Percentiles rank a stretch among this genome's conserved stretches.
Conservation (phyloP, 2,797 vertebrate species). For the Scomberomorus guttatus region DNA sequence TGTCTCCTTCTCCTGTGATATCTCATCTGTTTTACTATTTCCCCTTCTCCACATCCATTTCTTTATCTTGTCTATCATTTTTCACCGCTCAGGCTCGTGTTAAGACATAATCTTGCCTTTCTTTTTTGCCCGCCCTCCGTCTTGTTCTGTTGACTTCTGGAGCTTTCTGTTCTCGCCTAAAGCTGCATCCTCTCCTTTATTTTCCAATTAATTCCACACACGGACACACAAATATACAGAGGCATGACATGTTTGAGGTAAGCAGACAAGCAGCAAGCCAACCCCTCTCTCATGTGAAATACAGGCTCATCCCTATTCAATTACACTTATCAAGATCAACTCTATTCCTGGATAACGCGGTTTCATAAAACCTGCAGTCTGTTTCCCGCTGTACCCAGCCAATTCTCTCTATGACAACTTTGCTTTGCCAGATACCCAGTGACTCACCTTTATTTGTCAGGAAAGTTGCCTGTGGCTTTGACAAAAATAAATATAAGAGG, state of each 20-base stretch:
- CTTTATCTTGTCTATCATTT: constrained; percentile 28
- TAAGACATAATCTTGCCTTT: constrained; percentile 9
- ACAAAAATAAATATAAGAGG: constrained; percentile 57
- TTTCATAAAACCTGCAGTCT: constrained; percentile 56
- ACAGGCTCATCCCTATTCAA: constrained; percentile 49
- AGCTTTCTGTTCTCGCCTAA: constrained; percentile 36
- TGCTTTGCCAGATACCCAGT: constrained; percentile 54
- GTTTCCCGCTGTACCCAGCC: constrained; percentile 29
- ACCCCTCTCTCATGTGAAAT: constrained; percentile 37
- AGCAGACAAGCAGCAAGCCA: constrained; percentile 35
- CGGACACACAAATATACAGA: constrained; percentile 38
- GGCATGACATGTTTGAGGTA: constrained; percentile 45
- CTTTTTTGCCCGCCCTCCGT: constrained; percentile 9
- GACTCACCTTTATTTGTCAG: constrained; percentile 68
- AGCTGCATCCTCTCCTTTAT: constrained; percentile 11
- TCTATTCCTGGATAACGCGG: constrained; percentile 55
- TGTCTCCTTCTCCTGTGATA: constrained; percentile 10
- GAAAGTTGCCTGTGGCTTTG: constrained; percentile 53
- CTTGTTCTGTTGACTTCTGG: not conserved
- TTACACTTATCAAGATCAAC: constrained; percentile 60
- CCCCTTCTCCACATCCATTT: constrained; percentile 4
- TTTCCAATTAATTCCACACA: constrained; percentile 31
- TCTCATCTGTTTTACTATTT: constrained; percentile 7
- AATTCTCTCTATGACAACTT: constrained; percentile 48
- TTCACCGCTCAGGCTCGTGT: constrained; percentile 2